phyloP scores from a whole-genome alignment of 2,797 vertebrate genomes.

The Chiropotes sagulatus region DNA sequence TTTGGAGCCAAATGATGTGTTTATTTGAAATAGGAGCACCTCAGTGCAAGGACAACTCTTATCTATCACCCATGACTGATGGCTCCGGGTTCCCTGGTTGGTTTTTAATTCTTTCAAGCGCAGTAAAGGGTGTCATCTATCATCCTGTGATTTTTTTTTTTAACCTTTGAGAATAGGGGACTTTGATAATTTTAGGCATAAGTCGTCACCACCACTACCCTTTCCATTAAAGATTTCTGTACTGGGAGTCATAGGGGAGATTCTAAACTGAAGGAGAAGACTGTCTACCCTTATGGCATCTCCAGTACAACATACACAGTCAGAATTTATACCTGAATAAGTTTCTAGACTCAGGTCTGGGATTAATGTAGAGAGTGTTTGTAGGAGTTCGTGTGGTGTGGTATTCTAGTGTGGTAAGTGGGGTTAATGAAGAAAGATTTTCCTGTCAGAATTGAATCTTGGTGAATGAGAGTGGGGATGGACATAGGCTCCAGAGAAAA shows the following conservation, averaged over 20 bases:
- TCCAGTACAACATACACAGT: not conserved
- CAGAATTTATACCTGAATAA: not conserved
- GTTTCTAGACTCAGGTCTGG: not conserved
- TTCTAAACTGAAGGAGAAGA: not conserved
- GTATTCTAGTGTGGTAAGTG: not conserved
- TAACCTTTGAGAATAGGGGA: not conserved
- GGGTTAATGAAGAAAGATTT: not conserved
- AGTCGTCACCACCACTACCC: not conserved
- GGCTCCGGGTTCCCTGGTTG: slow-evolving; percentile 36
- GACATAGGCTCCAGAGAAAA: not conserved
- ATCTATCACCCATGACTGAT: slow-evolving; percentile 75
- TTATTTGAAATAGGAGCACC: slow-evolving; percentile 41
- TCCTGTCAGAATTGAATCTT: not conserved
- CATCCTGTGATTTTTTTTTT: not conserved
- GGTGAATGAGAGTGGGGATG: not conserved
- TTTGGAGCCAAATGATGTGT: slow-evolving; percentile 69
- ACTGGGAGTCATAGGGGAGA: not conserved
- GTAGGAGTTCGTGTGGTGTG: not conserved
- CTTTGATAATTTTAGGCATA: not conserved
- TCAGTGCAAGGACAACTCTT: slow-evolving; percentile 54
- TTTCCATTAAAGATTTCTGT: not conserved
- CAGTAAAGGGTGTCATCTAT: not conserved
- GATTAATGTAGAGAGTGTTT: not conserved
- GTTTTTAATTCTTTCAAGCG: not conserved
- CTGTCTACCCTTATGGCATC: not conserved